These are phyloP conservation scores for Drosophila quasianomalipes DNA, from an alignment of 2,888 invertebrate genomes.

Conservation along the genomic window DNA sequence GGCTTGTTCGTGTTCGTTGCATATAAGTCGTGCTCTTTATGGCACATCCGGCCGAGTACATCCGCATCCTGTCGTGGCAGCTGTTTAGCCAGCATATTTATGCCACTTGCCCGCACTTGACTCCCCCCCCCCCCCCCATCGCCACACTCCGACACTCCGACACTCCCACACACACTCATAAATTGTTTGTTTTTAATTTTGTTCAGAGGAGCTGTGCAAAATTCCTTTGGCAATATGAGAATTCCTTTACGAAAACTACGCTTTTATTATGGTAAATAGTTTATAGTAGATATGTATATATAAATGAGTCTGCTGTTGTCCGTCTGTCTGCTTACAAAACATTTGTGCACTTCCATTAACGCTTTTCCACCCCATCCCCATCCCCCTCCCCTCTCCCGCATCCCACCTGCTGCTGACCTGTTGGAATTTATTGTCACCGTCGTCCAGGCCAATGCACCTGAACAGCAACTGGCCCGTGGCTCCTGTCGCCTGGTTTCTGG, in stretches of 20 bases:
- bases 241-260: conserved; percentile 55
- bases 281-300: conserved; percentile 32
- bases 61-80: conserved; percentile 58
- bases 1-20: conserved; percentile 57
- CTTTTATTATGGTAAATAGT: conserved; percentile 53
- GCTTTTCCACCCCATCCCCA: conserved; percentile 10
- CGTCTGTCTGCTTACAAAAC: conserved; percentile 50
- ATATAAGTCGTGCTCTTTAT: conserved; percentile 71
- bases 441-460: conserved; percentile 68
- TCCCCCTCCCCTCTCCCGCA: too few relatives aligned
- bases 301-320: conserved; percentile 11
- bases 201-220: conserved; percentile 40
- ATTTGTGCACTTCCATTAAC: conserved; percentile 69
- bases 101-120: conserved; percentile 64
- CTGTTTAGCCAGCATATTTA: conserved; percentile 77
- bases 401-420: conserved; percentile 1
- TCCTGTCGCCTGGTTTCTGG: conserved; percentile 72
- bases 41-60: conserved; percentile 59
- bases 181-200: conserved; percentile 53
- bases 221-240: conserved; percentile 75
- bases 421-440: conserved; percentile 71
- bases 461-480: conserved; percentile 18
- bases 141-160: conserved; percentile 16
- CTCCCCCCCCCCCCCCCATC: neutral
- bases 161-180: conserved; percentile 9